Evolutionary conservation across 2,113 vertebrate genomes (phyloP).

Genomic region (Siphamia tubifer): DNA sequence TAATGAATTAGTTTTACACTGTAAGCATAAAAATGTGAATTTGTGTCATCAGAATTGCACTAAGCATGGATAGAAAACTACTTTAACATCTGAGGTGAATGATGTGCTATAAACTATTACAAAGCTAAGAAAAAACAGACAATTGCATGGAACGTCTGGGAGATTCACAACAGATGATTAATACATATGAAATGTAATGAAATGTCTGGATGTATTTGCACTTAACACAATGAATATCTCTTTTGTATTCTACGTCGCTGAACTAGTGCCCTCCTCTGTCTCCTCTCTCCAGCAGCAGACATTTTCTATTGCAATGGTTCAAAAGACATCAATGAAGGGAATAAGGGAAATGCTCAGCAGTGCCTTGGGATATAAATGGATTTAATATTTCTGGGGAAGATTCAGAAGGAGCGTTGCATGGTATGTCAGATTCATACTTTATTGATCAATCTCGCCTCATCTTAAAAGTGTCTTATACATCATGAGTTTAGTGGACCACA

Average conservation of each 20-base stretch:
- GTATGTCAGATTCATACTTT: conserved; percentile 41
- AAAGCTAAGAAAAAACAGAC: not conserved
- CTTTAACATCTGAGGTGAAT: not conserved
- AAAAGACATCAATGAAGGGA: conserved; percentile 39
- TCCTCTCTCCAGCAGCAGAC: conserved; percentile 20
- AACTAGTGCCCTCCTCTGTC: conserved; percentile 33
- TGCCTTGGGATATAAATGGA: conserved; percentile 41
- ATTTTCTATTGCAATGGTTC: conserved; percentile 37
- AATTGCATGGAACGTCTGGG: not conserved
- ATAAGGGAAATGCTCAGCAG: conserved; percentile 28
- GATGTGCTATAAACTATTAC: not conserved
- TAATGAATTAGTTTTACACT: conserved; percentile 6
- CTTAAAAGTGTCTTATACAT: conserved; percentile 34
- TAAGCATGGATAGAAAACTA: not conserved
- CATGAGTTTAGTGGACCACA: conserved; percentile 17
- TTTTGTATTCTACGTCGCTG: conserved; percentile 33
- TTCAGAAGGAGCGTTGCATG: conserved; percentile 23
- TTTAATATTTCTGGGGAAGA: conserved; percentile 41
- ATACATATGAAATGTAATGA: conserved; percentile 38
- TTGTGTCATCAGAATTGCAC: not conserved
- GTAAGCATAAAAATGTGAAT: not conserved
- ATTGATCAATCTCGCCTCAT: conserved; percentile 23
- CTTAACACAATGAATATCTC: conserved; percentile 27
- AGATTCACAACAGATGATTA: conserved; percentile 31
- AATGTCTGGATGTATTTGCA: conserved; percentile 22